These are phyloP conservation scores for Lagopus muta DNA, from an alignment of 2,113 vertebrate genomes.

Conservation along the genomic window DNA sequence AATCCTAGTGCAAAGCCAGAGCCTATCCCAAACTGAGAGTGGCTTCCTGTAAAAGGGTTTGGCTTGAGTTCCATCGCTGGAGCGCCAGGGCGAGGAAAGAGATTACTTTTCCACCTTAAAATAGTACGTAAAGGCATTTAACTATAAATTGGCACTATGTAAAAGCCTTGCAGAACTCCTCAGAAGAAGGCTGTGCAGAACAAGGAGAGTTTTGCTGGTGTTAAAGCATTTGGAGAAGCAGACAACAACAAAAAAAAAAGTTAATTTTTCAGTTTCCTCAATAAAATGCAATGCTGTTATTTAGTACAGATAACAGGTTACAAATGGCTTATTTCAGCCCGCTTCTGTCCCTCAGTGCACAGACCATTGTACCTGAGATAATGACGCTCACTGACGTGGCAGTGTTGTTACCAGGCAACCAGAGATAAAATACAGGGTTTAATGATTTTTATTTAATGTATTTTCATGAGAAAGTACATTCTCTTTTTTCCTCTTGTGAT, in stretches of 20 bases:
- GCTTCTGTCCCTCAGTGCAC: slow-evolving; percentile 76
- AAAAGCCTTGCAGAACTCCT: slow-evolving; percentile 5
- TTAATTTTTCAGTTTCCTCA: slow-evolving; percentile 45
- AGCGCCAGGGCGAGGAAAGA: background rate
- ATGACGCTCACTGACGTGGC: slow-evolving; percentile 76
- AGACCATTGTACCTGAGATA: slow-evolving; percentile 83
- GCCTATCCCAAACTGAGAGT: background rate
- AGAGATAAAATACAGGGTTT: slow-evolving; percentile 78
- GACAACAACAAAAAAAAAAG: background rate
- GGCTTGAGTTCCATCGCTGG: background rate
- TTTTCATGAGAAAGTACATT: slow-evolving; percentile 77
- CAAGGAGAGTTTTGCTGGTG: background rate
- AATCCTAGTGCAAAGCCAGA: background rate
- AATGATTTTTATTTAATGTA: slow-evolving; percentile 82
- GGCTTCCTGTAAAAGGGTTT: background rate
- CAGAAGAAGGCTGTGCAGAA: background rate
- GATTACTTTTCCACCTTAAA: background rate
- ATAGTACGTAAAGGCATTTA: background rate
- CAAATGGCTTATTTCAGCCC: slow-evolving; percentile 71
- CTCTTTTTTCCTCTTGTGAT: slow-evolving; percentile 37
- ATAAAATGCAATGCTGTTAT: slow-evolving; percentile 64
- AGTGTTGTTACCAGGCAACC: slow-evolving; percentile 88
- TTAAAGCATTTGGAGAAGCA: slow-evolving; percentile 14
- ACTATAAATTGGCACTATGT: background rate
- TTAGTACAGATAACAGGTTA: slow-evolving; percentile 72